Base-by-base conservation (phyloP, 1,140 invertebrate genomes). In the Antheraea mylitta region DNA sequence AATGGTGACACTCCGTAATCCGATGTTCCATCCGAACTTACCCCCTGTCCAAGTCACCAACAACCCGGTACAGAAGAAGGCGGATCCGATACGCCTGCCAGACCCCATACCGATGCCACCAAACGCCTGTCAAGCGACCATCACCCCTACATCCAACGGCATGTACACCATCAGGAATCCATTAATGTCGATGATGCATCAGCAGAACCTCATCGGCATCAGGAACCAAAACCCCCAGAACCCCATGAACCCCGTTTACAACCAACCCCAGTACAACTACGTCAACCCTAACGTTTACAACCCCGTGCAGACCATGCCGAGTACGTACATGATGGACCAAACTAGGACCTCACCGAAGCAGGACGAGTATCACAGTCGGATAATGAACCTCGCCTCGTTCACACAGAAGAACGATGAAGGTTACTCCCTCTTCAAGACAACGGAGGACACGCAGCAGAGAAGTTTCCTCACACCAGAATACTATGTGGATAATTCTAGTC, bases 151-250 rank as follows among this genome's bases (percentile, higher is more conserved):
- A 0, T 92, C 90, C 0, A 93, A 92, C 72, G 90, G 90, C 8
- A 97, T 97, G 96, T 96, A 96, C 53, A 97, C 96, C 0, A 97
- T 97, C 45, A 92, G 96, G 16, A 96, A 96, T 89, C 96, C 96
- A 0, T 59, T 92, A 0, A 92, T 93, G 92, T 91, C 89, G 0
- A 92, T 92, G 78, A 90, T 93, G 82, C 92, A 93, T 60, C 91
- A 92, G 36, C 90, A 92, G 38, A 87, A 80, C 48, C 58, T 92
- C 6, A 90, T 92, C 80, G 84, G 83, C 0, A 68, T 86, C 0
- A 63, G 81, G 2, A 71, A 59, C 11, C 84, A 74, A n/a, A 74
- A 60, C 0, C 83, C 77, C 0, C 82, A 19, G 7, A 53, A 73
- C 64, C 68, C 73, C 18, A 36, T 63, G 9, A 77, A 75, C 16